These are phyloP conservation scores for Potorous gilbertii DNA, from an alignment of 2,797 vertebrate genomes.

Conservation along the genomic window DNA sequence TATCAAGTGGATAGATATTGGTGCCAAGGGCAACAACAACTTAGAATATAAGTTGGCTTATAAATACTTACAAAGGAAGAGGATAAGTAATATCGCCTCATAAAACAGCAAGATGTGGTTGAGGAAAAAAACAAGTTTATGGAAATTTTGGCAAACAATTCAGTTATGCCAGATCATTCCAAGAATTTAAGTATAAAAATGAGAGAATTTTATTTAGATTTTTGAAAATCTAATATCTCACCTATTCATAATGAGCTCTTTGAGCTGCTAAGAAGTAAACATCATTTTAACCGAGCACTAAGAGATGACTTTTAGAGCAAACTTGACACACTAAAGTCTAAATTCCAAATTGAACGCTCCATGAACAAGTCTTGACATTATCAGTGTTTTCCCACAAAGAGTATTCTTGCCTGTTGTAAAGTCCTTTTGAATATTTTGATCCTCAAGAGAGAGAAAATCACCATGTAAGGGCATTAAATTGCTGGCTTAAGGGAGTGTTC, in stretches of 20 bases:
- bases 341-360: slow-evolving; percentile 26
- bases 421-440: slow-evolving; percentile 52
- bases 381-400: neutral
- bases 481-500: neutral
- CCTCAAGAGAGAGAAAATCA: slow-evolving; percentile 6
- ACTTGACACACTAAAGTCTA: slow-evolving; percentile 26
- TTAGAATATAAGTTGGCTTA: neutral
- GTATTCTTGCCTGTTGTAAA: slow-evolving; percentile 33
- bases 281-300: slow-evolving; percentile 11
- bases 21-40: neutral
- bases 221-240: neutral
- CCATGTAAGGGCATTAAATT: slow-evolving; percentile 17
- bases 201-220: neutral
- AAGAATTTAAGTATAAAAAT: neutral
- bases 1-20: neutral
- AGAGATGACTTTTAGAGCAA: slow-evolving; percentile 24
- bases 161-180: neutral
- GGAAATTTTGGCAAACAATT: neutral
- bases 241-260: neutral
- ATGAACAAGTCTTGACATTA: slow-evolving; percentile 44
- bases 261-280: slow-evolving; percentile 9
- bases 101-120: neutral
- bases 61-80: neutral
- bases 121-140: neutral
- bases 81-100: neutral